Base-by-base conservation (phyloP, 2,113 vertebrate species). In the Albula glossodonta region DNA sequence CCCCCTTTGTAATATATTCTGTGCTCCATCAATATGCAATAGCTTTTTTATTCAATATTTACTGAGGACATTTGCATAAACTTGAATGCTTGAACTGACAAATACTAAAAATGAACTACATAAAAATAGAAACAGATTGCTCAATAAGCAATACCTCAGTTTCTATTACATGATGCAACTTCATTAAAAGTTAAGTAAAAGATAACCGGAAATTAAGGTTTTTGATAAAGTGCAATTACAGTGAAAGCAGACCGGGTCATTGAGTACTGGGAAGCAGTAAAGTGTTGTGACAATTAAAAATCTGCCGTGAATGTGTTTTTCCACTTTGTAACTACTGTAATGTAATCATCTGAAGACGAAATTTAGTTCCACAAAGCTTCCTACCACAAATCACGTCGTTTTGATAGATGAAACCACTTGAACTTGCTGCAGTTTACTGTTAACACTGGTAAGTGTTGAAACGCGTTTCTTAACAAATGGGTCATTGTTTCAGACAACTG, bases 191-290 rank as follows among this genome's bases (percentile, higher is more conserved):
- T 70, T 51, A 80, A 85, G 25, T 48, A 49, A 57, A 85, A 85
- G 12, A 13, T 60, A 51, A 25, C 53, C 12, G 50, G 50, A 12
- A n/a, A 81, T 50, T 84, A 66, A 51, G 82, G 56, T 84, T 80
- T 83, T 87, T 84, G 48, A 60, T 84, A 88, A 86, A 83, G 57
- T 86, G 82, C 78, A 81, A 50, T 78, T 63, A 52, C 3, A 56
- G 79, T 79, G 60, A 85, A 87, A 7, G 25, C 52, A 80, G 5
- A 50, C 81, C 8, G 51, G 56, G 22, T 12, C n/a, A 84, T 12
- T 3, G n/a, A 10, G 51, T 78, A 13, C 31, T 51, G 53, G 57
- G 50, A 82, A 15, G 10, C 56, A 31, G 50, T 52, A 60, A 25
- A 10, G 3, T 74, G 70, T 25, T 74, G 63, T n/a, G 7, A 66